Conservation (phyloP, 2,888 invertebrate genomes). For the Limulus polyphemus region DNA sequence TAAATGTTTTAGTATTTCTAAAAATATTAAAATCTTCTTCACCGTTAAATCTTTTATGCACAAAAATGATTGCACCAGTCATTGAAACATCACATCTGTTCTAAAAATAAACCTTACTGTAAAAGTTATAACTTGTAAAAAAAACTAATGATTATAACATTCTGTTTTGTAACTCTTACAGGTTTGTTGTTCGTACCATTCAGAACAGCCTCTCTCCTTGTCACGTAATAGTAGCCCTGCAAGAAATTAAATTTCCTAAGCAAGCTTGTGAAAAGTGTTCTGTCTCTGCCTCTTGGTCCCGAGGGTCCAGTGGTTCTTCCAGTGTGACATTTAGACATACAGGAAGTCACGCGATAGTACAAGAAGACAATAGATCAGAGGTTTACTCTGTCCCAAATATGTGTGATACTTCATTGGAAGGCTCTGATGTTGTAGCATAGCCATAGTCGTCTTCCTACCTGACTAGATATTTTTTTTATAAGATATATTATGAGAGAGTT, state of each 20-base stretch:
- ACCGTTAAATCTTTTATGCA: constrained; percentile 1
- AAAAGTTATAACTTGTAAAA: no score
- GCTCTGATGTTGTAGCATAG: no score
- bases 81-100: background rate
- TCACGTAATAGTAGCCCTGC: constrained; percentile 56
- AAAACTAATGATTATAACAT: background rate
- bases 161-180: constrained; percentile 35
- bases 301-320: constrained; percentile 4
- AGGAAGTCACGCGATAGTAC: no score
- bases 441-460: no score
- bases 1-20: no score
- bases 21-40: no score
- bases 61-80: background rate
- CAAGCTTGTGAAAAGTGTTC: constrained; percentile 13
- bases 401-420: no score
- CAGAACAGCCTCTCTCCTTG: constrained; percentile 59
- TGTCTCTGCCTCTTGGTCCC: constrained; percentile 18
- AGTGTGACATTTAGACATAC: no score
- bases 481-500: no score
- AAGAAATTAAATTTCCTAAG: constrained; percentile 36
- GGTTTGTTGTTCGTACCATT: constrained; percentile 54
- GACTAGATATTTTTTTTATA: no score
- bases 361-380: no score
- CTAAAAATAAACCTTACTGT: background rate
- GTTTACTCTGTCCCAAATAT: no score